phyloP scores from a whole-genome alignment of 2,113 vertebrate genomes.

The Psittacara wagleri region DNA sequence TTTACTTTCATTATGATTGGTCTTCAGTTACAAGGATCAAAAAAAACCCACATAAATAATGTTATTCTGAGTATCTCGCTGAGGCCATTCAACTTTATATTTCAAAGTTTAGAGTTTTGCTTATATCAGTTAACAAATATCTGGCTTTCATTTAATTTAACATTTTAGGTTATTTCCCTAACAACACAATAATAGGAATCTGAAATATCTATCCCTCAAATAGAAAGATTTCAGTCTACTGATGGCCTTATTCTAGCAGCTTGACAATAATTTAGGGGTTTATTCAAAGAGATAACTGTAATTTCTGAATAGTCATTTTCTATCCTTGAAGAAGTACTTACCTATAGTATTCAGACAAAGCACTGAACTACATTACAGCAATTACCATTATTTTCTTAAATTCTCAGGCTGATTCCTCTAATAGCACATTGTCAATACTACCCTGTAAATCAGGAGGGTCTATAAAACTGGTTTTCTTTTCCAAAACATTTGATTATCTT shows the following conservation, averaged over 20 bases:
- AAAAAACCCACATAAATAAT: not conserved
- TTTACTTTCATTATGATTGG: not conserved
- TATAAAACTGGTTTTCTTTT: not conserved
- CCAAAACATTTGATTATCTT: not conserved
- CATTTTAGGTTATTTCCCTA: not conserved
- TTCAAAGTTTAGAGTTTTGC: not conserved
- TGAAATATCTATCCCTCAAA: not conserved
- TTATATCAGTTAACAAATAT: not conserved
- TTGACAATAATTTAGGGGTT: not conserved
- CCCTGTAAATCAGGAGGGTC: not conserved
- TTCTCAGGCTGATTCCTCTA: not conserved
- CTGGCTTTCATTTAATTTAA: not conserved
- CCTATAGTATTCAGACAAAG: not conserved
- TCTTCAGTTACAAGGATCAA: not conserved
- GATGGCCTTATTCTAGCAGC: not conserved
- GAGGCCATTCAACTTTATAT: not conserved
- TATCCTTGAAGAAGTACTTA: not conserved
- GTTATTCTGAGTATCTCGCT: not conserved
- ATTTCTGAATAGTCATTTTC: not conserved
- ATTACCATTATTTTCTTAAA: not conserved
- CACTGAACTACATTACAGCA: not conserved
- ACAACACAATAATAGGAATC: not conserved
- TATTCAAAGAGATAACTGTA: not conserved
- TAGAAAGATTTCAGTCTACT: not conserved
- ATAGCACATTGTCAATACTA: not conserved